Evolutionary conservation across 2,888 invertebrate genomes (phyloP).

Genomic region (Sepiola atlantica): DNA sequence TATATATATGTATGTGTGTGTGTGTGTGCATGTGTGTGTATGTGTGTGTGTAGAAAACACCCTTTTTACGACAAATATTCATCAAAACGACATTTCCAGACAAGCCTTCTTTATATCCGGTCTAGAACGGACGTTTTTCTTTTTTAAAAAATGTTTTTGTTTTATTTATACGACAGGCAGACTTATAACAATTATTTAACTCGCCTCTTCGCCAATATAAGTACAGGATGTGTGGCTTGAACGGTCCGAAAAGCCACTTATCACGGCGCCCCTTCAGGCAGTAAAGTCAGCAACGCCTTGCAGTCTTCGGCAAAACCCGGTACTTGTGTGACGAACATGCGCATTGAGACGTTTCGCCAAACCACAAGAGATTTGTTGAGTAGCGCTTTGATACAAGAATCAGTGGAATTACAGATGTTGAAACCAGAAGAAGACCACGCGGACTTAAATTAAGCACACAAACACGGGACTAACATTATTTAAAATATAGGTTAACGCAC

Average conservation of each 20-base stretch:
- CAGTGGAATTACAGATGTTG: not conserved
- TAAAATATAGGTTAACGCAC: too few relatives aligned
- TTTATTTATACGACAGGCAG: not conserved
- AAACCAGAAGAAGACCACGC: not conserved
- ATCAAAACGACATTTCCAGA: not conserved
- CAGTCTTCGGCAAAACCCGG: not conserved
- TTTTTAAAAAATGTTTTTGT: too few relatives aligned
- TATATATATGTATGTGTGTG: not conserved
- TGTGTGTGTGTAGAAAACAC: not conserved
- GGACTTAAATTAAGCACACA: not conserved
- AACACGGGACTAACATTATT: not conserved
- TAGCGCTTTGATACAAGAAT: not conserved
- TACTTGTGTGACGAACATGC: not conserved
- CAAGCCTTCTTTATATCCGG: not conserved
- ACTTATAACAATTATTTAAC: not conserved
- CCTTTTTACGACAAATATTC: not conserved
- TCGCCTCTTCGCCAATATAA: not conserved
- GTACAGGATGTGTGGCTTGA: slow-evolving; percentile 16
- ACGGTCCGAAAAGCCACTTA: not conserved
- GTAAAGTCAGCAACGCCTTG: not conserved
- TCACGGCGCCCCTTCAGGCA: not conserved
- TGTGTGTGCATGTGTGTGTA: not conserved
- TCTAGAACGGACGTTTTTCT: not conserved
- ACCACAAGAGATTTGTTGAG: not conserved
- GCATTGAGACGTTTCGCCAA: not conserved